Conservation (phyloP, 2,797 vertebrate genomes). For the Aplochiton taeniatus region DNA sequence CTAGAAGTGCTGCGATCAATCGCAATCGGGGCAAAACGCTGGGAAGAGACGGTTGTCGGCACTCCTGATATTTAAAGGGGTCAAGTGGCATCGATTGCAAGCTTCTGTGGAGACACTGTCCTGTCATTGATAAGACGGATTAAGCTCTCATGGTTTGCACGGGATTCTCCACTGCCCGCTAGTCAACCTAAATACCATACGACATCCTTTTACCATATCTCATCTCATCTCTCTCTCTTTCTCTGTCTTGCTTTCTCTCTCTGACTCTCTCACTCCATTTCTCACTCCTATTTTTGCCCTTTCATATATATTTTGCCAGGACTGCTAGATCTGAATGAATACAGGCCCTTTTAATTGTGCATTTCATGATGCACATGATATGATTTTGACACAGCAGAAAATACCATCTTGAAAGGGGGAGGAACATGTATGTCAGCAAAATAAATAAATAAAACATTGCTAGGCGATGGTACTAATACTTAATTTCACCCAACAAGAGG, state of each 20-base stretch:
- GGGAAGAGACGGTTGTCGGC: conserved; percentile 52
- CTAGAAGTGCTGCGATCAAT: conserved; percentile 59
- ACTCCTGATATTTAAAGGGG: conserved; percentile 66
- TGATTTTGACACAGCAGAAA: conserved; percentile 12
- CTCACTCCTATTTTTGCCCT: background rate
- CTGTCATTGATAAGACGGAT: conserved; percentile 70
- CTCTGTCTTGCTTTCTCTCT: background rate
- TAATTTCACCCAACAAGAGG: no score
- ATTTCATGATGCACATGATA: background rate
- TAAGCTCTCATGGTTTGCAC: conserved; percentile 58
- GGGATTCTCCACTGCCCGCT: conserved; percentile 52
- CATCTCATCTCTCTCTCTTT: conserved; percentile 17
- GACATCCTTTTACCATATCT: conserved; percentile 31
- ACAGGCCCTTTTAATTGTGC: background rate
- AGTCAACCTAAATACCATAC: conserved; percentile 20
- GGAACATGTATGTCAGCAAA: no score
- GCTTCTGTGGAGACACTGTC: conserved; percentile 55
- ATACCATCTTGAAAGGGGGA: no score
- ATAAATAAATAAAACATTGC: no score
- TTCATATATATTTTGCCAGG: no score
- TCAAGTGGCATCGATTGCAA: conserved; percentile 70
- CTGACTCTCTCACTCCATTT: background rate
- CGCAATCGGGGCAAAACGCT: conserved; percentile 47
- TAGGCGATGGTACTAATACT: no score
- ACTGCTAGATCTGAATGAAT: background rate